A percentile compares a stretch with the other conserved stretches of the same genome.
phyloP scores from a whole-genome alignment of 1,140 invertebrate genomes.

The Drosophila nasuta region DNA sequence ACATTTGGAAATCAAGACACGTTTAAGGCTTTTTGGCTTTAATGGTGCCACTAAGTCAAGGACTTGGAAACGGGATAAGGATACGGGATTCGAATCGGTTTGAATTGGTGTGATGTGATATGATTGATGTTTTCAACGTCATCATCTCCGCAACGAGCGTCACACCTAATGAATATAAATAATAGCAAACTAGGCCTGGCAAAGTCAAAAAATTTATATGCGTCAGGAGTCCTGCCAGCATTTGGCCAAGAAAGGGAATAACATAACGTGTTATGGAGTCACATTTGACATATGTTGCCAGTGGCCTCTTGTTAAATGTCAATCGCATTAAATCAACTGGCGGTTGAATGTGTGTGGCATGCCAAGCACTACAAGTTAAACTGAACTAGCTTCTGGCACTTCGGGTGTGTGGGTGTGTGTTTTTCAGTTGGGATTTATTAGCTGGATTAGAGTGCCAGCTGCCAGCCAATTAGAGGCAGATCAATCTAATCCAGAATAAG shows the following conservation, averaged over 20 bases:
- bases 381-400: constrained; percentile 6
- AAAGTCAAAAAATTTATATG: constrained; percentile 42
- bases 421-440: constrained; percentile 10
- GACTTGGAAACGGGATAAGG: constrained; percentile 28
- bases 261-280: no score
- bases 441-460: background rate
- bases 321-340: constrained; percentile 36
- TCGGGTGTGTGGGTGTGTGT: constrained; percentile 10
- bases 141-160: constrained; percentile 50
- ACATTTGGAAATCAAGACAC: constrained; percentile 62
- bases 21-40: constrained; percentile 68
- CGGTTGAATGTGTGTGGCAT: constrained; percentile 37
- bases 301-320: constrained; percentile 20
- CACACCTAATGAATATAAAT: constrained; percentile 67
- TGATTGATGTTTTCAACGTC: constrained; percentile 66
- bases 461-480: constrained; percentile 24
- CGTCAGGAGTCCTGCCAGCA: constrained; percentile 24
- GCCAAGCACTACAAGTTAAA: constrained; percentile 47
- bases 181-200: constrained; percentile 35
- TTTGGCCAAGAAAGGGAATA: background rate
- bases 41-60: constrained; percentile 43
- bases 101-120: constrained; percentile 35
- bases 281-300: constrained; percentile 23
- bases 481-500: constrained; percentile 28
- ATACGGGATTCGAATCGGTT: constrained; percentile 35